Evolutionary conservation across 2,888 invertebrate species (phyloP), one percentile per base, ranked within the genome.

Genomic region (Nymphalis c-album): DNA sequence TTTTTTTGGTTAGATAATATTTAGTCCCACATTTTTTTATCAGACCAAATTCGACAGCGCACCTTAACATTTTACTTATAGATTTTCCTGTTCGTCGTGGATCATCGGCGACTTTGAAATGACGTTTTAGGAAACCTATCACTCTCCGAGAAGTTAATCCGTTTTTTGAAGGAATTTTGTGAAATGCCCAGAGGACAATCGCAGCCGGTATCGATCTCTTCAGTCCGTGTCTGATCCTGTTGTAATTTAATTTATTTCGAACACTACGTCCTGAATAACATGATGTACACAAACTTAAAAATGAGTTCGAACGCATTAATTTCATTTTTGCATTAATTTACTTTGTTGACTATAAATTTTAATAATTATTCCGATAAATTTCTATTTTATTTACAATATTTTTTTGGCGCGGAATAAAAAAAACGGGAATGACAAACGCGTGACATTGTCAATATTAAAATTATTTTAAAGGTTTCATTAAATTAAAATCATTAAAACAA

Each of bases 141-240:
- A 88, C 79, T 73, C 74, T 75, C 35, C 85, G 77, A 0, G 87
- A 85, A 1, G 87, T 86, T 0, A 88, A 73, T 0, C 88, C 88
- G 22, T 78, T 47, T 6, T 63, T 58, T 0, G 84, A 78, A 3
- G 83, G 82, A 3, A 87, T 74, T 63, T 83, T 80, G 75, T 85
- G 84, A 69, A 88, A 88, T 0, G 86, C 85, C 86, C 86, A 86
- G 0, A 86, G 75, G 0, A 88, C 80, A 26, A 87, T 83, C 0
- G 87, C 85, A 0, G 85, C 86, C 1, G 88, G 87, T 17, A 82
- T 78, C 0, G 81, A 80, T 26, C 74, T 80, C 20, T 69, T 75
- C 2, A 85, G 60, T 0, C 82, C 86, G 0, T 61, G 58, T 65
- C 79, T 83, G 59, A 86, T 80, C 69, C 71, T 78, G 50, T 70